Base-by-base conservation (phyloP, 2,888 invertebrate species). In the Agriotes lineatus region DNA sequence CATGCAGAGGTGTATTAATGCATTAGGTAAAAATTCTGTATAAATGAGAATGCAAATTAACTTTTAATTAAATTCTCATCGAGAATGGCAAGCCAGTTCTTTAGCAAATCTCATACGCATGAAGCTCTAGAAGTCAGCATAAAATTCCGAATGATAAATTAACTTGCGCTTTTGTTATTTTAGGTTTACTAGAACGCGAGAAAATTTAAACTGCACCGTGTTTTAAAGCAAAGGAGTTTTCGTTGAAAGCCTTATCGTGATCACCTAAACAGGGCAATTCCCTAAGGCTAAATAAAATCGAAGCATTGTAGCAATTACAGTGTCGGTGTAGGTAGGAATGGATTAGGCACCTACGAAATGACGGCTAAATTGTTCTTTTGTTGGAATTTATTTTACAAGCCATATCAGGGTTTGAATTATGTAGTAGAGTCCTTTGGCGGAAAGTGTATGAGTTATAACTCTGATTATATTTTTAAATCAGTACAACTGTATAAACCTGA, bases 1-100 rank as follows among this genome's bases (percentile, higher is more conserved):
- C 63, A 52, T 16, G 54, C 58, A 54, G 45, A 63, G 58, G 68
- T 68, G 62, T 63, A 68, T 68, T 68, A 68, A 58, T 52, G 52
- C 54, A 25, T 37, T 54, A 22, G 39, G 9, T 62, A 62, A 62
- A 39, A 62, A 62, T 45, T 45, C 20, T 7, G 16, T 52, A 45
- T 35, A 14, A 52, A 61, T 61, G 45, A 10, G n/a, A 61, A 61
- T 61, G 48, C 14, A 61, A 61, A 61, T 61, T 61, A 35, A 35
- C 7, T 30, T 44, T 52, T 33, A 33, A 16, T 52, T 35, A 33
- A 33, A 52, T 25, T 33, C 19, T 14, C 33, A 19, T 19, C 22
- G 48, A 12, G 19, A 14, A 45, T 45, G 20, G 3, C 10, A 16
- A 3, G 20, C 18, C 12, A 7, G 2, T 3, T 42, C 35, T 42